phyloP scores from a whole-genome alignment of 1,140 invertebrate species.

The Zelostemma sp. region DNA sequence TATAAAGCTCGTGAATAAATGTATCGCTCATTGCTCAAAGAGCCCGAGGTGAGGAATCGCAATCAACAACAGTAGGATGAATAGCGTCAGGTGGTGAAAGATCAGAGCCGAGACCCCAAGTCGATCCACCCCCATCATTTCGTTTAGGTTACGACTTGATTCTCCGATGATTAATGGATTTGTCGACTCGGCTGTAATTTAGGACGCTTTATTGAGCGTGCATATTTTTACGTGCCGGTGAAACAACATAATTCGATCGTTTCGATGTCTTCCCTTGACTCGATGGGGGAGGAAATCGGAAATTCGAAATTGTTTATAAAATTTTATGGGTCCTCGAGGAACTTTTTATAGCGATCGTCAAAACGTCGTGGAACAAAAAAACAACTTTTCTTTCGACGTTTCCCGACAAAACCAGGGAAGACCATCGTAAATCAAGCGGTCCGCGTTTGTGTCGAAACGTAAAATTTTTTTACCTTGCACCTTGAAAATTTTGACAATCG shows the following conservation, averaged over 20 bases:
- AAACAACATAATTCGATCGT: conserved; percentile 11
- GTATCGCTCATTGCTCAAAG: conserved; percentile 53
- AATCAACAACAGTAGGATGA: conserved; percentile 54
- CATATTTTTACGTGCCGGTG: too few relatives aligned
- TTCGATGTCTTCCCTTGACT: too few relatives aligned
- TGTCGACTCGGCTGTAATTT: conserved; percentile 40
- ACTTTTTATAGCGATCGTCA: too few relatives aligned
- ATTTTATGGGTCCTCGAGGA: too few relatives aligned
- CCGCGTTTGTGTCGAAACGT: background rate
- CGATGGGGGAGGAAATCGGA: too few relatives aligned
- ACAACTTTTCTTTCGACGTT: background rate
- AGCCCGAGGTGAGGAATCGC: conserved; percentile 53
- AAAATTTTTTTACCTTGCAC: background rate
- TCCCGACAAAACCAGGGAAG: background rate
- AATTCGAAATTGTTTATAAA: too few relatives aligned
- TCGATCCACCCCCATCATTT: conserved; percentile 37
- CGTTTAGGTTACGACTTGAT: conserved; percentile 40
- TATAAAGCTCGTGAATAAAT: conserved; percentile 57
- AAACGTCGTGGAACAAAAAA: too few relatives aligned
- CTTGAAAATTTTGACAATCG: background rate
- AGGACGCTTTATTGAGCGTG: background rate
- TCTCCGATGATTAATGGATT: conserved; percentile 43
- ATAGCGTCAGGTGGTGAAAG: conserved; percentile 61
- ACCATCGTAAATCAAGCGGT: background rate
- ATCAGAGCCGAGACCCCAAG: conserved; percentile 41